A percentile compares a stretch with the other conserved stretches of the same genome.
Evolutionary conservation across 92 coral and sea anemone genomes (phyloP).

Genomic region (Porites evermanni): DNA sequence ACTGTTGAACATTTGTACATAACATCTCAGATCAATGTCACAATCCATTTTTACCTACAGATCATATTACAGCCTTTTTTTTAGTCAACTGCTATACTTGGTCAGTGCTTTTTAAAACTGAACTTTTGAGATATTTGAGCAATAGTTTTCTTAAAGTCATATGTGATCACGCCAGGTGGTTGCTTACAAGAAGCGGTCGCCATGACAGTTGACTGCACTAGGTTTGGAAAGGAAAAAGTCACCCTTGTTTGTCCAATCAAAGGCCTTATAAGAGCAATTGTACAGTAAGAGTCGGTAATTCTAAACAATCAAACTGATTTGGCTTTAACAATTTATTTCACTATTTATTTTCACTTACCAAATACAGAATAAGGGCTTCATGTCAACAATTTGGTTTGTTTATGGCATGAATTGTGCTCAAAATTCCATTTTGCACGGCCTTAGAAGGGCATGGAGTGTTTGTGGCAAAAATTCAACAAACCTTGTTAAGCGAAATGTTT

Average conservation of each 20-base stretch:
- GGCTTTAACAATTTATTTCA: too few relatives aligned
- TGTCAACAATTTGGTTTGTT: not conserved
- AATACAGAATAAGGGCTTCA: not conserved
- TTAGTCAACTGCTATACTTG: not conserved
- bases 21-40: not conserved
- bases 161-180: too few relatives aligned
- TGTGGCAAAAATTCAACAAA: not conserved
- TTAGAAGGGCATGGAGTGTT: slow-evolving; percentile 5
- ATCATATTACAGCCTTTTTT: not conserved
- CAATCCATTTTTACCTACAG: not conserved
- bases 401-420: too few relatives aligned
- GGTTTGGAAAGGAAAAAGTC: not conserved
- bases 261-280: not conserved
- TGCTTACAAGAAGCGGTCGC: too few relatives aligned
- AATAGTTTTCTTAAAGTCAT: too few relatives aligned
- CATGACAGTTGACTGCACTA: too few relatives aligned
- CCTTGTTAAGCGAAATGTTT: too few relatives aligned
- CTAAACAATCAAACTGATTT: not conserved
- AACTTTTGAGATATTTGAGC: too few relatives aligned
- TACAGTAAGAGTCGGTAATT: not conserved
- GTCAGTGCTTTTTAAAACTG: slow-evolving; percentile 2
- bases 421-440: not conserved
- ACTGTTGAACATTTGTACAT: not conserved
- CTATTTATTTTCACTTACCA: too few relatives aligned
- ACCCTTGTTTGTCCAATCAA: not conserved